Conservation (phyloP, 1,140 invertebrate species). For the Atta texana region DNA sequence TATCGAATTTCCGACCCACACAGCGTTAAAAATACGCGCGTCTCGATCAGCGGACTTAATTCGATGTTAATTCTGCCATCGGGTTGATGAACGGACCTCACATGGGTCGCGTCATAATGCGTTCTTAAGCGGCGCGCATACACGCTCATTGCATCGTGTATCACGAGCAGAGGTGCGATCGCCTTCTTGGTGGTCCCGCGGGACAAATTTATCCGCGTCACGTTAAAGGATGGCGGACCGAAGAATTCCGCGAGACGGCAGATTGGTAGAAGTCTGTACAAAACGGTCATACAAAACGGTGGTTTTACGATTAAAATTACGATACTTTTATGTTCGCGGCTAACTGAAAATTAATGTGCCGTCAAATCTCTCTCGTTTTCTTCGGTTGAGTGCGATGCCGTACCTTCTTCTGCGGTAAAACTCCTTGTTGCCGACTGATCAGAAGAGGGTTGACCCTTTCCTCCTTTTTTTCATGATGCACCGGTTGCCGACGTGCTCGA, state of each 20-base stretch:
- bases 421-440: not conserved
- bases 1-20: not conserved
- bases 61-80: slow-evolving; percentile 79
- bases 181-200: slow-evolving; percentile 79
- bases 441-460: slow-evolving; percentile 15
- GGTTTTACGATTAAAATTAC: slow-evolving; percentile 82
- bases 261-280: slow-evolving; percentile 12
- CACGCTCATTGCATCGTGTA: slow-evolving; percentile 19
- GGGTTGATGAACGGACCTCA: slow-evolving; percentile 62
- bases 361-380: slow-evolving; percentile 71
- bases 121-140: slow-evolving; percentile 59
- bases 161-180: slow-evolving; percentile 45
- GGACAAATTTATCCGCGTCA: slow-evolving; percentile 76
- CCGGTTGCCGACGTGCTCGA: slow-evolving; percentile 8
- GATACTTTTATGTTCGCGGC: slow-evolving; percentile 80
- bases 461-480: slow-evolving; percentile 15
- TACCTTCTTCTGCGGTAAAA: slow-evolving; percentile 4
- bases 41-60: slow-evolving; percentile 73
- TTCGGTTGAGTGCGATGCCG: slow-evolving; percentile 2
- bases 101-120: slow-evolving; percentile 74
- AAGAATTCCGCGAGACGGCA: slow-evolving; percentile 3
- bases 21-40: not conserved
- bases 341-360: slow-evolving; percentile 82
- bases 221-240: slow-evolving; percentile 57
- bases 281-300: slow-evolving; percentile 66